Conservation (phyloP, 2,113 vertebrate genomes). For the Cnemophilus loriae region DNA sequence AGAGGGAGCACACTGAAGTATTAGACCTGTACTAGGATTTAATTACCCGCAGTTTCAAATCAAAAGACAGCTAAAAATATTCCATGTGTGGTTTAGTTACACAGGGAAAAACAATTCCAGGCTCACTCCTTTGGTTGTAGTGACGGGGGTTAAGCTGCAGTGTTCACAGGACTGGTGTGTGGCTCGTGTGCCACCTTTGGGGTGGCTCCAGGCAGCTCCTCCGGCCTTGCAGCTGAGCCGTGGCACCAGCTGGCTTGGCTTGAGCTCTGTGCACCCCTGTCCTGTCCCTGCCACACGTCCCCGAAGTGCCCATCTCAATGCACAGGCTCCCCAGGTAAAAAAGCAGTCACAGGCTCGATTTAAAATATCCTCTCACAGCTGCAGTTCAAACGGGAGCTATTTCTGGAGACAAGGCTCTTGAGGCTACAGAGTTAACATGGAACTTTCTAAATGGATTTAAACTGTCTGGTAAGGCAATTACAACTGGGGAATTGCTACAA, state of each 20-base stretch:
- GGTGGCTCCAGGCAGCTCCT: not conserved
- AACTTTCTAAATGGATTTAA: constrained; percentile 21
- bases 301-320: not conserved
- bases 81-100: not conserved
- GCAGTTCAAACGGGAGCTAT: not conserved
- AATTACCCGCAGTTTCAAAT: constrained; percentile 10
- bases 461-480: not conserved
- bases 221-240: not conserved
- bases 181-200: not conserved
- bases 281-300: not conserved
- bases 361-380: not conserved
- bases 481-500: not conserved
- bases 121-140: not conserved
- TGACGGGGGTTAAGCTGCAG: not conserved
- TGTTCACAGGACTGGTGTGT: not conserved
- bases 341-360: not conserved
- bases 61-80: not conserved
- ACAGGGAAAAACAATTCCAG: not conserved
- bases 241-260: not conserved
- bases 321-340: not conserved
- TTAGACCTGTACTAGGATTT: not conserved
- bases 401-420: not conserved
- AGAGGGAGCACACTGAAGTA: not conserved
- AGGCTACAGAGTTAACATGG: not conserved
- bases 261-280: not conserved